These are phyloP conservation scores for Bembecia ichneumoniformis DNA, from an alignment of 2,888 invertebrate species.

Conservation along the genomic window DNA sequence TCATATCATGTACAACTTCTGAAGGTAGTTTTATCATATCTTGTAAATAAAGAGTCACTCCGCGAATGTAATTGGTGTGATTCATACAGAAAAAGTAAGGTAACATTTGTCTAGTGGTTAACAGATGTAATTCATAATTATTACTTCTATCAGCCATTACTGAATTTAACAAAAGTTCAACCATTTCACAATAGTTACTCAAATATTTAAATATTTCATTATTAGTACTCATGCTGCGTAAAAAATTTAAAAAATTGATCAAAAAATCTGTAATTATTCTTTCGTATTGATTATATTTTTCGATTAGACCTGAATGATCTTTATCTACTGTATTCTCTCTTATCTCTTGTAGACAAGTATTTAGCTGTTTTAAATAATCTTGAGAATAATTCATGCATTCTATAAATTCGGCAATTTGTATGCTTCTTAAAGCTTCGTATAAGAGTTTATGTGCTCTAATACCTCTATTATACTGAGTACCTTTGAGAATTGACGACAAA, in stretches of 20 bases:
- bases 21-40: slow-evolving; percentile 3
- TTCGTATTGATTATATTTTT: no score
- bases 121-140: slow-evolving; percentile 3
- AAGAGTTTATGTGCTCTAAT: slow-evolving; percentile 13
- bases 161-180: background rate
- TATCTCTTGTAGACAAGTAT: slow-evolving; percentile 2
- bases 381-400: slow-evolving; percentile 3
- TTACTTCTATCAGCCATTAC: slow-evolving; percentile 1
- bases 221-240: no score
- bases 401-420: slow-evolving; percentile 12
- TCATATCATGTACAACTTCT: slow-evolving; percentile 4
- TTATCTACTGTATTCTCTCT: slow-evolving; percentile 2
- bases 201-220: slow-evolving; percentile 1
- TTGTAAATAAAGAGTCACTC: slow-evolving; percentile 4
- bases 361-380: slow-evolving; percentile 1
- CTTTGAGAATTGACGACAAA: slow-evolving; percentile 14
- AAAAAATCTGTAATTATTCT: no score
- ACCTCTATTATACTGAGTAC: slow-evolving; percentile 15
- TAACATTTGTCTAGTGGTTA: slow-evolving; percentile 2
- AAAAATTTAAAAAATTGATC: no score
- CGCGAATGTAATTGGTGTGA: slow-evolving; percentile 2
- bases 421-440: no score
- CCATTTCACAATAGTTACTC: slow-evolving; percentile 1
- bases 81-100: slow-evolving; percentile 1
- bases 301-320: slow-evolving; percentile 1